Base-by-base conservation (phyloP, 2,888 invertebrate species). In the Phengaris arion region DNA sequence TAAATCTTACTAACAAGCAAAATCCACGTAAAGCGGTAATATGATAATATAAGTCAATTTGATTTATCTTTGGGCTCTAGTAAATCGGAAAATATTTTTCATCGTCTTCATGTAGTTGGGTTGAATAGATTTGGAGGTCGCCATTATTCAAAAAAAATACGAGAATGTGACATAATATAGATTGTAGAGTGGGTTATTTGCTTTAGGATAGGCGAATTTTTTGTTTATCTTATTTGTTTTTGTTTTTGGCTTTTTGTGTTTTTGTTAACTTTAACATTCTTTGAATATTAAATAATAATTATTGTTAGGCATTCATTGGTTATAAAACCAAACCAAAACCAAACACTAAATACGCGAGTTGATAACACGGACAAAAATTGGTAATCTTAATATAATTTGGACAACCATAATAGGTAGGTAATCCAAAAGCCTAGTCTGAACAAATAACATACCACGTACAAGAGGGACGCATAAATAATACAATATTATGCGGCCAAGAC, bases 31-130 rank as follows among this genome's bases (percentile, higher is more conserved):
- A 74, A 74, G 75, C 64, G 76, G 76, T 75, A 77, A 74, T 76
- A 76, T 75, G 76, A 77, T 78, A 77, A 76, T 76, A 77, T 77
- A 78, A 75, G 77, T 78, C 78, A 76, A 78, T 79, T 77, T 78
- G 78, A 78, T 79, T 77, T 77, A 77, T 75, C 55, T 69, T 76
- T 74, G 46, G 54, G 72, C 35, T 72, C 72, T 52, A 54, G 52
- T 54, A 54, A 52, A 72, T 72, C 72, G 72, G 48, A 74, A 64
- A 68, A 74, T 68, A 52, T 54, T 72, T 52, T 72, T 72, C 52
- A 72, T 72, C 72, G 35, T 72, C 52, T 72, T 48, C 69, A 15
- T 72, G 51, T 72, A 72, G 72, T 72, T 54, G 72, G 72, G 70
- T 70, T 51, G 70, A 70, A 72, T 72, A 54, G 72, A 72, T 72